phyloP scores from a whole-genome alignment of 2,797 vertebrate species.

The Sebastiscus tertius region DNA sequence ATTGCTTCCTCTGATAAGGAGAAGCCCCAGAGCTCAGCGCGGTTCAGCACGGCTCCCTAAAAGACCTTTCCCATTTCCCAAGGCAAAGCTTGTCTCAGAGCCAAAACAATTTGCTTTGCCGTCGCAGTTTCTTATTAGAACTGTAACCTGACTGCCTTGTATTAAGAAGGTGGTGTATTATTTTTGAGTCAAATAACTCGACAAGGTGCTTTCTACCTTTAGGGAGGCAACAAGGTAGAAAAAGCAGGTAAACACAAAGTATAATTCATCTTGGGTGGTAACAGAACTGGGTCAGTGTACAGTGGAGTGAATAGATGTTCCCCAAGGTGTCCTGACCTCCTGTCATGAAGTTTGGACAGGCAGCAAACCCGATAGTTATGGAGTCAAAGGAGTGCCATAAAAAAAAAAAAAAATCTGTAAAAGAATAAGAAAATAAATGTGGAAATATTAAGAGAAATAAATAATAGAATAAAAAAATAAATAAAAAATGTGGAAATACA shows the following conservation, averaged over 20 bases:
- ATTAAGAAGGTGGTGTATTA: constrained; percentile 27
- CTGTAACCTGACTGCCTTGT: constrained; percentile 32
- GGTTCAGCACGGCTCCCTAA: constrained; percentile 33
- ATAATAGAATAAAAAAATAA: too few species aligned
- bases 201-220: constrained; percentile 36
- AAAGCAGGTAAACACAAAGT: constrained; percentile 11
- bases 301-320: constrained; percentile 3
- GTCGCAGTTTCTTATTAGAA: constrained; percentile 48
- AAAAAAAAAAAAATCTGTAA: too few species aligned
- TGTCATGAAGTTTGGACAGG: constrained; percentile 26
- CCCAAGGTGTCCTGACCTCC: constrained; percentile 28
- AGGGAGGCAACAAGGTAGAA: constrained; percentile 19
- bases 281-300: constrained; percentile 43
- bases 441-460: too few species aligned
- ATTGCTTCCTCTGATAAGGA: constrained; percentile 64
- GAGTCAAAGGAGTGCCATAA: too few species aligned
- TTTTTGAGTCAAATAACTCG: constrained; percentile 55
- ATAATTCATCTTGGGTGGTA: constrained; percentile 25
- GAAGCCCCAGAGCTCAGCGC: constrained; percentile 42
- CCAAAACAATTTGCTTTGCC: constrained; percentile 60
- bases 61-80: constrained; percentile 64
- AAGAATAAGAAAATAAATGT: too few species aligned
- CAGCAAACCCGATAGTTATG: neutral
- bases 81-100: constrained; percentile 50
- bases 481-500: too few species aligned